Percentiles rank a stretch among this genome's conserved stretches.
phyloP scores from a whole-genome alignment of 2,113 vertebrate species.

The Dromiciops gliroides region DNA sequence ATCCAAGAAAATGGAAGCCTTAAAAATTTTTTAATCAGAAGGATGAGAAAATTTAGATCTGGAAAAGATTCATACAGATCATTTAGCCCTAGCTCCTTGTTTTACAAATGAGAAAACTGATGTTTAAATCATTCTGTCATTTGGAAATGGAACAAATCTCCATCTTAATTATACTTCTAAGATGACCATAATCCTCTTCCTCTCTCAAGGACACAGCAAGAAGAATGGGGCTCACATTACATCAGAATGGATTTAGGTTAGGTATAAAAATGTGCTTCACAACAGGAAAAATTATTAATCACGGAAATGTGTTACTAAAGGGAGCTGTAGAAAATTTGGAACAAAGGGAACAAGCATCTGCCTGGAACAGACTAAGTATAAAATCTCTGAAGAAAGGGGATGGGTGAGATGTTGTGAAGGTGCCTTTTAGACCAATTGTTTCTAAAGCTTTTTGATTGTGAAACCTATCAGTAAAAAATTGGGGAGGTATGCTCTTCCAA shows the following conservation, averaged over 20 bases:
- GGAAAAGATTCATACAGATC: background rate
- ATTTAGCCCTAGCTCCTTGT: background rate
- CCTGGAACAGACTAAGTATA: background rate
- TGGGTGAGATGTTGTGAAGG: background rate
- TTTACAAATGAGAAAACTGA: background rate
- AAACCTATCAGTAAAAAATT: background rate
- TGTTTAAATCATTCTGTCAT: conserved; percentile 26
- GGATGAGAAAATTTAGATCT: background rate
- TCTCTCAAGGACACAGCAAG: background rate
- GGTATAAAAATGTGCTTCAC: background rate
- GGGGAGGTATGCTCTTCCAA: background rate
- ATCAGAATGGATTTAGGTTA: conserved; percentile 19
- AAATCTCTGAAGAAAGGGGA: background rate
- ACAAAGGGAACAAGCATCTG: background rate
- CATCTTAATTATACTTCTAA: background rate
- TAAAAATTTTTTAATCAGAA: background rate
- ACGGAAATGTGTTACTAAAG: background rate
- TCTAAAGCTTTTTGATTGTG: background rate
- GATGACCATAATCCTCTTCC: conserved; percentile 31
- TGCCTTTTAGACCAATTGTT: background rate
- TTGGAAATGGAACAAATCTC: conserved; percentile 33
- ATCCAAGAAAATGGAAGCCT: background rate
- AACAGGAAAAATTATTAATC: background rate
- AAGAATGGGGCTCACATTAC: background rate
- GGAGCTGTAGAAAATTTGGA: background rate